Evolutionary conservation across 2,797 vertebrate species (phyloP).

Genomic region (Siniperca obscura): DNA sequence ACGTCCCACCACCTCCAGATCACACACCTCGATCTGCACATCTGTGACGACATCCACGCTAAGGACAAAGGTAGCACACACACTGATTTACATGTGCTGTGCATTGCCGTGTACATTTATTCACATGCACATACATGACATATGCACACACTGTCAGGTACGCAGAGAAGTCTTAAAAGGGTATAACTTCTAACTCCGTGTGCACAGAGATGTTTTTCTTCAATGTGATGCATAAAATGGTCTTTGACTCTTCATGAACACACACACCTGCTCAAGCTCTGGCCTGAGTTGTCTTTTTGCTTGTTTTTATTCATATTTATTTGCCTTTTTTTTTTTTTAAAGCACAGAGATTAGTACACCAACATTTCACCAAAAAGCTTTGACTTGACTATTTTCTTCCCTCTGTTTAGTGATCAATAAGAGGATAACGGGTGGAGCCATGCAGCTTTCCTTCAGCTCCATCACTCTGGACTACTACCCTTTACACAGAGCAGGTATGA

Average conservation of each 20-base stretch:
- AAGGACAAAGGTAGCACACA: conserved; percentile 90
- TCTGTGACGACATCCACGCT: conserved; percentile 96
- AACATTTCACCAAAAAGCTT: not conserved
- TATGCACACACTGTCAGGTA: not conserved
- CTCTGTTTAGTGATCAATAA: conserved; percentile 87
- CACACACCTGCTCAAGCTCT: too few species aligned
- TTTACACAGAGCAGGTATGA: conserved; percentile 95
- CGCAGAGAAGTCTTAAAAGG: not conserved
- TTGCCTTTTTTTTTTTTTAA: not conserved
- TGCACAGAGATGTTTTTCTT: not conserved
- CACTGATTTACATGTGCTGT: not conserved
- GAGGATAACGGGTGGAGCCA: conserved; percentile 94
- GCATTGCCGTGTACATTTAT: not conserved
- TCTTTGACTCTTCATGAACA: too few species aligned
- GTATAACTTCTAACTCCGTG: not conserved
- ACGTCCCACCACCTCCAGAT: conserved; percentile 98
- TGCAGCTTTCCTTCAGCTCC: conserved; percentile 97
- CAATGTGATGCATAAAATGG: not conserved
- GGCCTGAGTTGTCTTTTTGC: too few species aligned
- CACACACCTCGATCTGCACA: conserved; percentile 97
- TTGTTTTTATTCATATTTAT: not conserved
- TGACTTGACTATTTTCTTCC: not conserved
- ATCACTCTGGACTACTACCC: conserved; percentile 98
- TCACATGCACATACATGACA: not conserved
- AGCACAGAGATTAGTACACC: too few species aligned